Conservation (phyloP, 2,797 vertebrate genomes). For the Artibeus jamaicensis region DNA sequence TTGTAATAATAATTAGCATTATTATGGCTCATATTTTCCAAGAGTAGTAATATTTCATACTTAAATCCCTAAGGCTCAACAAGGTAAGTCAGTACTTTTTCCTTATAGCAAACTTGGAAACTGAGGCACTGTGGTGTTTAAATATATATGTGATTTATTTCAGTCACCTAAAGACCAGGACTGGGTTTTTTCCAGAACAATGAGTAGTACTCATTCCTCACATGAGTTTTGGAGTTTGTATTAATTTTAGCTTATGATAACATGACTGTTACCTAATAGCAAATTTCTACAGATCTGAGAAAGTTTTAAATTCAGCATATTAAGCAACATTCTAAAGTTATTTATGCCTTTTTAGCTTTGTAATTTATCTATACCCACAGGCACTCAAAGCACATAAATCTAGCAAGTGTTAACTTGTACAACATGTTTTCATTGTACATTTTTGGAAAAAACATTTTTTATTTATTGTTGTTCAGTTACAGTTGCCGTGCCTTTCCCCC, state of each 20-base stretch:
- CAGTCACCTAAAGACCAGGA: slow-evolving; percentile 56
- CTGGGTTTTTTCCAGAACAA: slow-evolving; percentile 24
- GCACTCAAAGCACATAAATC: neutral
- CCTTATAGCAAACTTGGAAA: slow-evolving; percentile 55
- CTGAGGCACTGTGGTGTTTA: slow-evolving; percentile 52
- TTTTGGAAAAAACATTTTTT: neutral
- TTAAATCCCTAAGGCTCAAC: slow-evolving; percentile 51
- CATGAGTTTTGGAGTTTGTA: slow-evolving; percentile 49
- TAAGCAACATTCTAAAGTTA: slow-evolving; percentile 52
- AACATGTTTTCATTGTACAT: neutral
- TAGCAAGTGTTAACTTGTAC: neutral
- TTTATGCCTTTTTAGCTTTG: slow-evolving; percentile 52
- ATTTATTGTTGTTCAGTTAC: no score
- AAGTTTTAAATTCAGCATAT: slow-evolving; percentile 51
- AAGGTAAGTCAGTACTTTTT: slow-evolving; percentile 57
- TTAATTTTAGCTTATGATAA: slow-evolving; percentile 67
- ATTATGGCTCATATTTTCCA: slow-evolving; percentile 63
- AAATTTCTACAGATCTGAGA: slow-evolving; percentile 34
- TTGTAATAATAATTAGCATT: slow-evolving; percentile 74
- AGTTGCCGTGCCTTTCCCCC: no score
- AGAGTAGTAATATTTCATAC: slow-evolving; percentile 61
- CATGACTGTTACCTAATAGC: slow-evolving; percentile 33
- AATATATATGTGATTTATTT: slow-evolving; percentile 57
- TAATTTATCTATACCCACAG: slow-evolving; percentile 29
- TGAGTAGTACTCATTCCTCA: slow-evolving; percentile 6